These are phyloP conservation scores for Cyclopterus lumpus DNA, from an alignment of 2,797 vertebrate species.

Conservation along the genomic window DNA sequence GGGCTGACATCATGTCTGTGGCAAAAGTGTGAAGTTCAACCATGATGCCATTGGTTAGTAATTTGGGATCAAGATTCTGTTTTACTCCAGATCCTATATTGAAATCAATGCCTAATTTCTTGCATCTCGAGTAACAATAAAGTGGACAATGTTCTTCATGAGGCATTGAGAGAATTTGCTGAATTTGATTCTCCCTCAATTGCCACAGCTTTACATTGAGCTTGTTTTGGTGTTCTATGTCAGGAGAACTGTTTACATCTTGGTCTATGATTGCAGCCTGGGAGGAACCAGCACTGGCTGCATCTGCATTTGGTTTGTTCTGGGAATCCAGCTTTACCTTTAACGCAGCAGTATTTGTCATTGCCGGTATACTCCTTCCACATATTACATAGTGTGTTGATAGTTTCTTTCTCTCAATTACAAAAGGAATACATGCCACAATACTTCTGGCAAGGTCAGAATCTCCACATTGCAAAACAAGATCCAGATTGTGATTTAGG, in stretches of 20 bases:
- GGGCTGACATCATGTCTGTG: background rate
- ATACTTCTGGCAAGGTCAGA: constrained; percentile 17
- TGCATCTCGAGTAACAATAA: constrained; percentile 38
- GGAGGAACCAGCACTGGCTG: background rate
- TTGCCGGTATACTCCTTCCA: no score
- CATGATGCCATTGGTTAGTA: constrained; percentile 52
- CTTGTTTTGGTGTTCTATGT: background rate
- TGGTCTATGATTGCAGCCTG: background rate
- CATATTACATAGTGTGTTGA: no score
- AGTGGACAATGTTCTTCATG: constrained; percentile 41
- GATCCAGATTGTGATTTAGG: constrained; percentile 39
- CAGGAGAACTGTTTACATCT: background rate
- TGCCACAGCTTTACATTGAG: constrained; percentile 28
- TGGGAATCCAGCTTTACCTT: background rate
- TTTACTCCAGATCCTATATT: constrained; percentile 37
- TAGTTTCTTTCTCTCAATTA: background rate
- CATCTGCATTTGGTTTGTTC: background rate
- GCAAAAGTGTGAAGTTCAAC: constrained; percentile 32
- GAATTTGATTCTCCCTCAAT: constrained; percentile 10
- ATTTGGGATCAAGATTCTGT: constrained; percentile 30
- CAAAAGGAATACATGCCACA: background rate
- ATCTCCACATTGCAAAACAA: constrained; percentile 9
- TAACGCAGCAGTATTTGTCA: background rate
- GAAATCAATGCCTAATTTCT: constrained; percentile 41
- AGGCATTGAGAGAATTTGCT: constrained; percentile 34